These are phyloP conservation scores for Pararge aegeria DNA, from an alignment of 1,140 invertebrate species.

Conservation along the genomic window DNA sequence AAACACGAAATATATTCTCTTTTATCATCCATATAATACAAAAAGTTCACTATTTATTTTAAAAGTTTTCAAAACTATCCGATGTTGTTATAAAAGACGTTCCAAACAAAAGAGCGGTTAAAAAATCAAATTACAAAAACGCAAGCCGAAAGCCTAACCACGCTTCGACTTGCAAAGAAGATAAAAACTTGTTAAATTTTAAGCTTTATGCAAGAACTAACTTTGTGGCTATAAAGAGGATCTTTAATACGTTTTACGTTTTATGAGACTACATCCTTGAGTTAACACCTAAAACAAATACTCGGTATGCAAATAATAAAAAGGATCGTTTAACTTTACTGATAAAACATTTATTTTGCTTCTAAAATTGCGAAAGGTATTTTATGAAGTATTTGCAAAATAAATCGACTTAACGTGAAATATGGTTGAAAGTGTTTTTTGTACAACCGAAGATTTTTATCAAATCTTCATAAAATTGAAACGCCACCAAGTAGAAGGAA, in stretches of 20 bases:
- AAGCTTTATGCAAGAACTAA: conserved; percentile 17
- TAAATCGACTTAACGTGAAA: too few relatives aligned
- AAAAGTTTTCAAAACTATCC: neutral
- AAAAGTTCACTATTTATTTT: neutral
- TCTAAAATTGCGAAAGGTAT: too few relatives aligned
- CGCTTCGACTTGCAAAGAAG: neutral
- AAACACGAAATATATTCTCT: too few relatives aligned
- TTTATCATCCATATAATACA: too few relatives aligned
- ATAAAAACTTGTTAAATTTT: conserved; percentile 17
- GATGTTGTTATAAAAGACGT: neutral
- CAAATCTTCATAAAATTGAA: too few relatives aligned
- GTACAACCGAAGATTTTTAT: too few relatives aligned
- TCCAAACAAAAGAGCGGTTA: neutral
- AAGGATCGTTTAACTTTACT: too few relatives aligned
- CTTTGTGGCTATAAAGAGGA: conserved; percentile 1
- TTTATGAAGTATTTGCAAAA: too few relatives aligned
- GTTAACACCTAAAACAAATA: neutral
- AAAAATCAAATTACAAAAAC: conserved; percentile 2
- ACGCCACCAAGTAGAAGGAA: too few relatives aligned
- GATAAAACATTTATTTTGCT: too few relatives aligned
- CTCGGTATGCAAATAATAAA: too few relatives aligned
- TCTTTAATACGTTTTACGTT: conserved; percentile 5
- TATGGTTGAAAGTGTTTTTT: too few relatives aligned
- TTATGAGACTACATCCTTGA: neutral
- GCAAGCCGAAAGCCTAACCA: neutral